Percentiles rank a stretch among this genome's conserved stretches.
Evolutionary conservation across 2,113 vertebrate genomes (phyloP).

Genomic region (Mastomys coucha): DNA sequence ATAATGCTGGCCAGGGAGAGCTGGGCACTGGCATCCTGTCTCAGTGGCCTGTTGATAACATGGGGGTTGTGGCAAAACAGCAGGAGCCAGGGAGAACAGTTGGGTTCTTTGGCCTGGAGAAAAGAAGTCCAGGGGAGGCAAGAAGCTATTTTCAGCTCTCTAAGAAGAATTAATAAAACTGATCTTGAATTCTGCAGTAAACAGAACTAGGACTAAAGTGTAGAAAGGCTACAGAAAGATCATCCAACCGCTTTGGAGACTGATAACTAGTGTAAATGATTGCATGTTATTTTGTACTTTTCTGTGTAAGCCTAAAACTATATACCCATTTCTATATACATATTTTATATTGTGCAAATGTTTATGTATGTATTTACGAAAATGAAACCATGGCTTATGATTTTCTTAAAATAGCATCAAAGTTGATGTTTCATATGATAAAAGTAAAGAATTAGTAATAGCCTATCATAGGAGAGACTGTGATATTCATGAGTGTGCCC

Average conservation of each 20-base stretch:
- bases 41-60: neutral
- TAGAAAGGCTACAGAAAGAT: constrained; percentile 21
- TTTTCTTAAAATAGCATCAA: neutral
- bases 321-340: neutral
- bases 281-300: neutral
- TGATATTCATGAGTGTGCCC: neutral
- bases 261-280: neutral
- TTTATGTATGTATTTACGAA: neutral
- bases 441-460: neutral
- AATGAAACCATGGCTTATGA: neutral
- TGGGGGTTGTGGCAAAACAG: neutral
- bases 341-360: neutral
- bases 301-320: neutral
- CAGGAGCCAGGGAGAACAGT: neutral
- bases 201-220: constrained; percentile 22
- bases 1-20: neutral
- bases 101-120: neutral
- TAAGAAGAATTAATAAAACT: constrained; percentile 49
- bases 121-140: constrained; percentile 33
- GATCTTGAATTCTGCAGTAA: constrained; percentile 27
- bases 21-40: neutral
- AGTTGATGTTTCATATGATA: neutral
- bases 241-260: neutral
- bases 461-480: neutral
- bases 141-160: constrained; percentile 26